Conservation (phyloP, 2,888 invertebrate species). For the Eurytoma californica region DNA sequence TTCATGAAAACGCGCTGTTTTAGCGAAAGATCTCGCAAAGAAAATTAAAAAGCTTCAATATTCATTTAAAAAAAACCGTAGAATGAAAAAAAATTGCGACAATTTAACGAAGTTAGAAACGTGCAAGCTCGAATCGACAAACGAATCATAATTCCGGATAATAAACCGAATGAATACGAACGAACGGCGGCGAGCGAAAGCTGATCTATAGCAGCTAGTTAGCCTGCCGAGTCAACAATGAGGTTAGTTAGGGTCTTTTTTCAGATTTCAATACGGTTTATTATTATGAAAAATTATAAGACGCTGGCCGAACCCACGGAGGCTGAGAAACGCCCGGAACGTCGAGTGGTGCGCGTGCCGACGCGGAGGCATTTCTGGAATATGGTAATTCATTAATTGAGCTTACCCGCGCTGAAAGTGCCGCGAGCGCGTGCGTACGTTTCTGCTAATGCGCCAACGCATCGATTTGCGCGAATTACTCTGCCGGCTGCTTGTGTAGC, state of each 20-base stretch:
- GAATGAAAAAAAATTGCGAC: too few relatives aligned
- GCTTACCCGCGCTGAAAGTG: conserved; percentile 20
- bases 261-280: background rate
- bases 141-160: too few relatives aligned
- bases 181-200: background rate
- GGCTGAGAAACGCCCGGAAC: background rate
- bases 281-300: conserved; percentile 35
- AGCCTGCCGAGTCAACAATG: background rate
- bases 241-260: background rate
- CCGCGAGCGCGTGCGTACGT: background rate
- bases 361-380: conserved; percentile 30
- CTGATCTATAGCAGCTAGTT: background rate
- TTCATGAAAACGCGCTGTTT: too few relatives aligned
- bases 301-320: background rate
- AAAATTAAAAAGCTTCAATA: too few relatives aligned
- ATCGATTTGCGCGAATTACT: background rate
- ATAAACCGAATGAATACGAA: background rate
- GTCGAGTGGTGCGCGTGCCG: background rate
- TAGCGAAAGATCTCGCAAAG: too few relatives aligned
- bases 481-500: conserved; percentile 5
- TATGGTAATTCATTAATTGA: conserved; percentile 55
- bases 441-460: background rate
- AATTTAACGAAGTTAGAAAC: too few relatives aligned
- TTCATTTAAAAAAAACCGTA: too few relatives aligned
- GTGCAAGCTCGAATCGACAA: too few relatives aligned